phyloP scores from a whole-genome alignment of 1,140 invertebrate species.

The Trissolcus basalis region DNA sequence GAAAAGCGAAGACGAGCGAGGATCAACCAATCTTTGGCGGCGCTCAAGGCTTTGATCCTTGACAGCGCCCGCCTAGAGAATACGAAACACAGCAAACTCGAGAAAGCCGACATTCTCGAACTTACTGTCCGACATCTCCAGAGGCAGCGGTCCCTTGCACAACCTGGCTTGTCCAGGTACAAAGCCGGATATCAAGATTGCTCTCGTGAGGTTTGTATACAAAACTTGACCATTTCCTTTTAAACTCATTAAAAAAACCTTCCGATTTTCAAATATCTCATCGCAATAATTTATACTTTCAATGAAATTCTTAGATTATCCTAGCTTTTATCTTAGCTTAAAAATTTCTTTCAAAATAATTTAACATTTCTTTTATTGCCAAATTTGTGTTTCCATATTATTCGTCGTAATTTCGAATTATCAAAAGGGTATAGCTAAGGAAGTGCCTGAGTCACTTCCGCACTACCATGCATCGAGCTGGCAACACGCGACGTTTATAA shows the following conservation, averaged over 20 bases:
- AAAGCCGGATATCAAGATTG: constrained; percentile 89
- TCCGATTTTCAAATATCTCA: no score
- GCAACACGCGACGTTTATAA: no score
- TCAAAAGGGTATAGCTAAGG: no score
- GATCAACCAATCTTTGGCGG: constrained; percentile 91
- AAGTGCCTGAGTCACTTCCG: no score
- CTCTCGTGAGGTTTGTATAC: constrained; percentile 80
- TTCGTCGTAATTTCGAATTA: no score
- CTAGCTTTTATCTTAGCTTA: no score
- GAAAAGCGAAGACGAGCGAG: constrained; percentile 91
- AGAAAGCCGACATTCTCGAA: constrained; percentile 96
- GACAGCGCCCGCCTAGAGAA: constrained; percentile 84
- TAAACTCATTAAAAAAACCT: neutral
- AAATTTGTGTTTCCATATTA: no score
- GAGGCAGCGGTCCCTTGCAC: constrained; percentile 81
- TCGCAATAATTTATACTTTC: no score
- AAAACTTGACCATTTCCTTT: neutral
- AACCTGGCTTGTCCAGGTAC: constrained; percentile 79
- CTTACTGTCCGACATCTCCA: constrained; percentile 92
- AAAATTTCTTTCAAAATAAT: no score
- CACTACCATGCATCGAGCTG: no score
- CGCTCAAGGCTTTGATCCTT: constrained; percentile 89
- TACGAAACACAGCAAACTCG: constrained; percentile 86
- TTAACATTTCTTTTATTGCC: no score
- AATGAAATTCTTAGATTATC: no score